phyloP scores from a whole-genome alignment of 2,797 vertebrate genomes.

The Octomys mimax region DNA sequence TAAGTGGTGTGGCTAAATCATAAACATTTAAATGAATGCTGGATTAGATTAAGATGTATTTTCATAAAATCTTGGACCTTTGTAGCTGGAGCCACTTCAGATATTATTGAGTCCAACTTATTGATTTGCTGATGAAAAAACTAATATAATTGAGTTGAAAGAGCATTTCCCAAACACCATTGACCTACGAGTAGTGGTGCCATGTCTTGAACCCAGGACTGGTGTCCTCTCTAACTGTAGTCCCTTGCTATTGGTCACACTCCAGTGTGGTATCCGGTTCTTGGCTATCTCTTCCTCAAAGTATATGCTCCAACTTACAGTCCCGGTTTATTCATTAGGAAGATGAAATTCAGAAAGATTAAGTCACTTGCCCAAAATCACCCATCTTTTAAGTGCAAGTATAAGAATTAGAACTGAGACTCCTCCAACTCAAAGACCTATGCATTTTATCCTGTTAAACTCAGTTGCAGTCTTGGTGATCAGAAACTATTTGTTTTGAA shows the following conservation, averaged over 20 bases:
- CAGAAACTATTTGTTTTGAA: background rate
- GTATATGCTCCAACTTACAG: background rate
- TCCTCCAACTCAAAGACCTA: background rate
- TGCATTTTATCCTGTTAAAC: background rate
- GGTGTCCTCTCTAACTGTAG: background rate
- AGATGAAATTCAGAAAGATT: background rate
- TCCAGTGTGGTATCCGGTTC: background rate
- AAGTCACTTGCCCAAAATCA: background rate
- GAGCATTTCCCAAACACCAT: background rate
- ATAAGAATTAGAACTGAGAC: background rate
- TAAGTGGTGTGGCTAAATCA: background rate
- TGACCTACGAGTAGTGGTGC: background rate
- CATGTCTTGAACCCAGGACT: background rate
- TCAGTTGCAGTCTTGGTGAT: background rate
- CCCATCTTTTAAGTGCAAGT: background rate
- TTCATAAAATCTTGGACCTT: conserved; percentile 59
- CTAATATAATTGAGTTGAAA: background rate
- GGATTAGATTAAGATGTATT: conserved; percentile 21
- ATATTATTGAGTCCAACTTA: conserved; percentile 11
- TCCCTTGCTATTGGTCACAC: background rate
- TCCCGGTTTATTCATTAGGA: background rate
- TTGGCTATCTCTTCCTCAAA: background rate
- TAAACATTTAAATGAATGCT: conserved; percentile 3
- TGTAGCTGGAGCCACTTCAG: conserved; percentile 11
- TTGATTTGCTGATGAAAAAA: background rate